phyloP scores from a whole-genome alignment of 1,140 invertebrate genomes.

The Heterodera schachtii region DNA sequence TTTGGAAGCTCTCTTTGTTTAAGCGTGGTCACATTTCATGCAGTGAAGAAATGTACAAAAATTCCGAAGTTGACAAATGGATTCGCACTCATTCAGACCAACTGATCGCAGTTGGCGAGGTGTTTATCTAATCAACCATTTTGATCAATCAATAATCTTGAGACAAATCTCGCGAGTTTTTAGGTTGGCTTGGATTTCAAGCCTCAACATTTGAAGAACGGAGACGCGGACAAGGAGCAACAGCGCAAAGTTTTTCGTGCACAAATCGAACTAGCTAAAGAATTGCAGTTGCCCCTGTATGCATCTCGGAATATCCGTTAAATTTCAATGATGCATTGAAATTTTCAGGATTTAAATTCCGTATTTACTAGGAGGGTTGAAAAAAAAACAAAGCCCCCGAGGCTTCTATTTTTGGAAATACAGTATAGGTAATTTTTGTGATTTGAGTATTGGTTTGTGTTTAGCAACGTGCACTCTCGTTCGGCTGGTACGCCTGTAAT shows the following conservation, averaged over 20 bases:
- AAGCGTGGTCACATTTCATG: slow-evolving; percentile 25
- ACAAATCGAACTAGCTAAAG: slow-evolving; percentile 54
- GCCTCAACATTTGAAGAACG: slow-evolving; percentile 56
- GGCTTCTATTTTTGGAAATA: slow-evolving; percentile 19
- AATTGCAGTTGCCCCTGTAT: slow-evolving; percentile 45
- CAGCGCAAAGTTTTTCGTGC: slow-evolving; percentile 62
- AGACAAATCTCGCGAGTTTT: background rate
- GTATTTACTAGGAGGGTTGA: too few species aligned
- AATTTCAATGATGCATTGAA: too few species aligned
- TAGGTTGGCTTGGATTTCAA: slow-evolving; percentile 66
- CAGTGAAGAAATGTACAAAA: slow-evolving; percentile 28
- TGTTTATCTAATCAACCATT: background rate
- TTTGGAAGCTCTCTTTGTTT: slow-evolving; percentile 25
- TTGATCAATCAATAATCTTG: background rate
- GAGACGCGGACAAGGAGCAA: slow-evolving; percentile 57
- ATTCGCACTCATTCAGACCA: slow-evolving; percentile 23
- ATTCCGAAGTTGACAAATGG: slow-evolving; percentile 23
- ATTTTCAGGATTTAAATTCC: too few species aligned
- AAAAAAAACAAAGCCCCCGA: too few species aligned
- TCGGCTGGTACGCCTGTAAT: slow-evolving; percentile 67
- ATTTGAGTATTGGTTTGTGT: background rate
- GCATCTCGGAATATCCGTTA: too few species aligned
- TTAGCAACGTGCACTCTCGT: slow-evolving; percentile 68
- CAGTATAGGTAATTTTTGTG: background rate
- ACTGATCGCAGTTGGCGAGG: slow-evolving; percentile 42